Evolutionary conservation across 2,113 vertebrate genomes (phyloP).

Genomic region (Stigmatopora argus): DNA sequence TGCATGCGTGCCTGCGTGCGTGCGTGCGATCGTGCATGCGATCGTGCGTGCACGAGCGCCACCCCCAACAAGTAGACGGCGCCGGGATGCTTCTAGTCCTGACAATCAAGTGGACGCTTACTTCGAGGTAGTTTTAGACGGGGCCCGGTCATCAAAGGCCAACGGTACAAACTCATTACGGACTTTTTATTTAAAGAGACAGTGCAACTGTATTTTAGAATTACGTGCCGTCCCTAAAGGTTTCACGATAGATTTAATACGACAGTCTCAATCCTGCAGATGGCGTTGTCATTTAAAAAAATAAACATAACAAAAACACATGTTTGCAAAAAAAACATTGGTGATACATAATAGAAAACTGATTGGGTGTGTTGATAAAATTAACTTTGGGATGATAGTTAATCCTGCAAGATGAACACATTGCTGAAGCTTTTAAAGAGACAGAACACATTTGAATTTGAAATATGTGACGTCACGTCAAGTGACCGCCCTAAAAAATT

Average conservation of each 20-base stretch:
- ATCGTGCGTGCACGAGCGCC: neutral
- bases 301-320: neutral
- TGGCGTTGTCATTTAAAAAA: neutral
- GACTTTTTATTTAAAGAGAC: neutral
- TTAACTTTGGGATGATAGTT: neutral
- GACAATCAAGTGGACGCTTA: neutral
- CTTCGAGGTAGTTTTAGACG: neutral
- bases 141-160: neutral
- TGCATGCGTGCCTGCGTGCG: neutral
- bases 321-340: neutral
- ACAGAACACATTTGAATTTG: neutral
- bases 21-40: neutral
- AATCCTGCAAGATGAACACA: neutral
- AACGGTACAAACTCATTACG: neutral
- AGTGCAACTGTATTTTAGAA: neutral
- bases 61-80: neutral
- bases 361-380: neutral
- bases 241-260: neutral
- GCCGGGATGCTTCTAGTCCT: neutral
- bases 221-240: neutral
- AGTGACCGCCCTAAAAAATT: neutral
- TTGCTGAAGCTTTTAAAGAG: neutral
- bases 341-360: neutral
- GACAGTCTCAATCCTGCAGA: neutral
- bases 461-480: neutral